These are phyloP conservation scores for Luperina nickerlii DNA, from an alignment of 2,888 invertebrate species.

Conservation along the genomic window DNA sequence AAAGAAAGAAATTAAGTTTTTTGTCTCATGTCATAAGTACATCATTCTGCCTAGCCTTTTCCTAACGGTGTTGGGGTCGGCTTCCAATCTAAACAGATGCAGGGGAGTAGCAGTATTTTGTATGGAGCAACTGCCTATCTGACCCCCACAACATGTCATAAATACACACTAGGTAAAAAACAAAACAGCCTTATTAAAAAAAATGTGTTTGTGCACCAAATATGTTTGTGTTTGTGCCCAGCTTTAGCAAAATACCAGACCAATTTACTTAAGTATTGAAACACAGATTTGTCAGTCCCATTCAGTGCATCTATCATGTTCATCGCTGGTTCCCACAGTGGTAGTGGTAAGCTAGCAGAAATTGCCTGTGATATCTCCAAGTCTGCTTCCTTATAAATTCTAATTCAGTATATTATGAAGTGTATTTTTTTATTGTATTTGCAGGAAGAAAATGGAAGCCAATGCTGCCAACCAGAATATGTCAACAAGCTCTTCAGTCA, in stretches of 20 bases:
- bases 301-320: neutral
- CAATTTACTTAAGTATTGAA: neutral
- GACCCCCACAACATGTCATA: neutral
- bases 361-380: neutral
- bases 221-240: too few species aligned
- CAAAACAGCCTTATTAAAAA: neutral
- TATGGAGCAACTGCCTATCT: too few species aligned
- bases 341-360: neutral
- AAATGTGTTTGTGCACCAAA: neutral
- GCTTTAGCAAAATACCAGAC: neutral
- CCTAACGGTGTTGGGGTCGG: too few species aligned
- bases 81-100: too few species aligned
- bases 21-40: neutral
- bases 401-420: conserved; percentile 4
- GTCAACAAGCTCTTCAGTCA: conserved; percentile 74
- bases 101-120: too few species aligned
- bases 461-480: conserved; percentile 78
- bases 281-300: neutral
- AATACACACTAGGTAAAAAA: neutral
- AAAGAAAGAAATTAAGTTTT: neutral
- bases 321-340: neutral
- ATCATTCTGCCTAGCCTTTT: too few species aligned
- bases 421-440: neutral
- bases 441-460: conserved; percentile 88
- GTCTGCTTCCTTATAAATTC: neutral